Percentiles rank a stretch among this genome's conserved stretches.
Evolutionary conservation across 2,888 invertebrate genomes (phyloP).

Genomic region (Conops quadrifasciatus): DNA sequence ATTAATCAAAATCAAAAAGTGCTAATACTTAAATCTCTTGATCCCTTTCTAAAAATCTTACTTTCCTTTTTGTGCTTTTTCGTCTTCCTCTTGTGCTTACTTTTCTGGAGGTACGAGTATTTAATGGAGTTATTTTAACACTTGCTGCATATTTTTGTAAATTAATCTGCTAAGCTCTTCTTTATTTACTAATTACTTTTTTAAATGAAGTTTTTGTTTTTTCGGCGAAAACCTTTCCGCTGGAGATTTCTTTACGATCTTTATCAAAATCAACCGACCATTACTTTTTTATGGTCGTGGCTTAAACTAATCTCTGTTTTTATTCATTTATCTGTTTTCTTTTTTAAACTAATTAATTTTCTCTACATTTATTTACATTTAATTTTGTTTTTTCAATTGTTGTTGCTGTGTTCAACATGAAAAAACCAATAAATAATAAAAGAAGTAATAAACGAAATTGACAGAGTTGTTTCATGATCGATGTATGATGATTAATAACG

Average conservation of each 20-base stretch:
- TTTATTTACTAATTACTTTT: slow-evolving; percentile 30
- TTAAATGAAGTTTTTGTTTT: slow-evolving; percentile 18
- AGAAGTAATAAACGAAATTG: too few relatives aligned
- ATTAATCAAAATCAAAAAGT: too few relatives aligned
- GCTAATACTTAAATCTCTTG: too few relatives aligned
- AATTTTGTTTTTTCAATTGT: slow-evolving; percentile 13
- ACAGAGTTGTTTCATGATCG: too few relatives aligned
- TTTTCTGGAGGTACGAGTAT: too few relatives aligned
- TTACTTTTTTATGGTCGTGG: too few relatives aligned
- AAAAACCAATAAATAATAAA: neutral
- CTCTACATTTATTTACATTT: neutral
- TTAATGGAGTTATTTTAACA: too few relatives aligned
- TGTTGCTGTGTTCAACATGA: slow-evolving; percentile 7
- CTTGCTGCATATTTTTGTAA: slow-evolving; percentile 9
- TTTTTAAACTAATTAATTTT: neutral
- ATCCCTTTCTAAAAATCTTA: too few relatives aligned
- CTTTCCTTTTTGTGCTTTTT: too few relatives aligned
- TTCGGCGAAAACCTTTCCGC: neutral
- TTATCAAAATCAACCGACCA: slow-evolving; percentile 11
- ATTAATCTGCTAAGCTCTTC: slow-evolving; percentile 17
- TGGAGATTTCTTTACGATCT: slow-evolving; percentile 3
- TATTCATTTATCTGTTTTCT: neutral
- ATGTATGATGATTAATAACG: too few relatives aligned
- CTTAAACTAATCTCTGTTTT: too few relatives aligned
- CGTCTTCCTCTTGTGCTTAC: too few relatives aligned